Conservation (phyloP, 2,888 invertebrate genomes). For the Acanthacorydalis orientalis region DNA sequence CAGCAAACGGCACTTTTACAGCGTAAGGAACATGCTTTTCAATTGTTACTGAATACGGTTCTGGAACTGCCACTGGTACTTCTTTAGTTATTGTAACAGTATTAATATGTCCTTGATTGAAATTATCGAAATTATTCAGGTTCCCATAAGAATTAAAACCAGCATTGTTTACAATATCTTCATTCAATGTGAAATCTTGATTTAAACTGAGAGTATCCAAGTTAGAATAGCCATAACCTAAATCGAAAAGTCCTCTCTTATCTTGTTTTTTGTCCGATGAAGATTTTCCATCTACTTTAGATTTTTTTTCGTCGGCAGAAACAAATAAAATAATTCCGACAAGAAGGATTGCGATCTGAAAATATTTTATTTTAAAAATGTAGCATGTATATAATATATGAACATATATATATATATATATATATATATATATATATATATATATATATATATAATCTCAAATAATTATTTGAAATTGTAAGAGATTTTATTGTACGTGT, state of each 20-base stretch:
- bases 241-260: constrained; percentile 11
- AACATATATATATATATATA: too few relatives aligned
- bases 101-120: constrained; percentile 10
- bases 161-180: constrained; percentile 15
- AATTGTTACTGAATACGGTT: constrained; percentile 17
- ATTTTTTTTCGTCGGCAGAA: too few relatives aligned
- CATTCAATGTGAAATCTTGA: too few relatives aligned
- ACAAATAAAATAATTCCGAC: too few relatives aligned
- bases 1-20: neutral
- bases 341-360: too few relatives aligned
- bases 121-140: constrained; percentile 11
- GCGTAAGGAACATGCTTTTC: constrained; percentile 2
- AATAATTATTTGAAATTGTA: too few relatives aligned
- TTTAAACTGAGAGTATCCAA: too few relatives aligned
- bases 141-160: neutral
- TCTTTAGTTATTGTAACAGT: constrained; percentile 26
- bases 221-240: constrained; percentile 7
- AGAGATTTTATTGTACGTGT: too few relatives aligned
- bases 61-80: constrained; percentile 33
- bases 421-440: too few relatives aligned
- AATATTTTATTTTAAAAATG: too few relatives aligned
- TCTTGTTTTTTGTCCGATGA: constrained; percentile 11
- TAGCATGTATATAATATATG: too few relatives aligned
- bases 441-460: too few relatives aligned
- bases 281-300: neutral